Conservation (phyloP, 2,888 invertebrate species). For the Bombylius discolor region DNA sequence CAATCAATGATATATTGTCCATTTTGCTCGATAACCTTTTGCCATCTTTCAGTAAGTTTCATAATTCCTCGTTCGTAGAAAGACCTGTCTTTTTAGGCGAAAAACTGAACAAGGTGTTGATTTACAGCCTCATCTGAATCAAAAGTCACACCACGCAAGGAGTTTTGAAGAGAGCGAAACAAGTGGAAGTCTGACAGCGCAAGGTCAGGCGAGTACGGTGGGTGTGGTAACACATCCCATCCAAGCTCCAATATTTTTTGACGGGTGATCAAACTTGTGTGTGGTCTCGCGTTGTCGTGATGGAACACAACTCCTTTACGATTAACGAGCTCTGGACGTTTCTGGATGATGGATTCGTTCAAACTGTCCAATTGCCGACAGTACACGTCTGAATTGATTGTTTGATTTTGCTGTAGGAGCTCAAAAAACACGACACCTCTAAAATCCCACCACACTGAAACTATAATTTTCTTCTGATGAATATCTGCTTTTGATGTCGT, state of each 20-base stretch:
- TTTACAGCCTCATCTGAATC: too few species aligned
- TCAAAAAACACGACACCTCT: not conserved
- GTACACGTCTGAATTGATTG: not conserved
- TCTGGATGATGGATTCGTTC: not conserved
- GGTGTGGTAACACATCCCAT: slow-evolving; percentile 1
- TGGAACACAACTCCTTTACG: not conserved
- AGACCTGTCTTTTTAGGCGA: too few species aligned
- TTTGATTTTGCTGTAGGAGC: not conserved
- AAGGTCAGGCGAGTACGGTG: not conserved
- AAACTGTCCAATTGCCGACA: slow-evolving; percentile 1
- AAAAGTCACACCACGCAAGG: too few species aligned
- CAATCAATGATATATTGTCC: too few species aligned
- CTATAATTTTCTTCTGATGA: not conserved
- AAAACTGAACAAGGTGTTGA: too few species aligned
- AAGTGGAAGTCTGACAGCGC: too few species aligned
- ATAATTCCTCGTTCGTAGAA: too few species aligned
- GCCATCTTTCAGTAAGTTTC: too few species aligned
- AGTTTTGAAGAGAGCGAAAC: too few species aligned
- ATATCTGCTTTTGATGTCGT: not conserved
- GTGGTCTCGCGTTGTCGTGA: not conserved
- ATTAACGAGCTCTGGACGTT: not conserved
- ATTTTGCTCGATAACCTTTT: too few species aligned
- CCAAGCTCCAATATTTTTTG: not conserved
- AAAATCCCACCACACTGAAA: not conserved
- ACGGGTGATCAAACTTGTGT: not conserved